Percentiles rank a stretch among this genome's conserved stretches.
Conservation (phyloP, 2,113 vertebrate species). For the Chiloscyllium plagiosum region DNA sequence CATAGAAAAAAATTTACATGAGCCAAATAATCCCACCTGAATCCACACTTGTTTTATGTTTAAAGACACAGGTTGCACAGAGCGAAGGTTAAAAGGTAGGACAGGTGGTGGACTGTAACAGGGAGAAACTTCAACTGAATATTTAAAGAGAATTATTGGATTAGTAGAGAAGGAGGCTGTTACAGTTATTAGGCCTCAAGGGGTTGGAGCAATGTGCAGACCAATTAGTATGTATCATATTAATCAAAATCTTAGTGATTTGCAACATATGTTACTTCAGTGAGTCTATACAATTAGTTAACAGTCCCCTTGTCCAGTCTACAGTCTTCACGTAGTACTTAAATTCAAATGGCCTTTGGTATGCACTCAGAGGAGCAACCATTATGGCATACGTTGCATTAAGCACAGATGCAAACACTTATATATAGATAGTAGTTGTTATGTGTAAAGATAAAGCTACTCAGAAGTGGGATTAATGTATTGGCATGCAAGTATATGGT, state of each 20-base stretch:
- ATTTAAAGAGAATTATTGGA: neutral
- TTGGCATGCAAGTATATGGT: neutral
- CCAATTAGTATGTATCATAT: slow-evolving; percentile 1
- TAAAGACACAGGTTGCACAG: neutral
- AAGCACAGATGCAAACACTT: neutral
- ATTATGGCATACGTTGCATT: neutral
- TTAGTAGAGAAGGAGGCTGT: neutral
- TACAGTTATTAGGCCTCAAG: slow-evolving; percentile 7
- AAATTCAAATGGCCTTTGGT: neutral
- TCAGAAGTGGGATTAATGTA: neutral
- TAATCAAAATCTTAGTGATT: slow-evolving; percentile 18
- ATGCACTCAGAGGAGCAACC: neutral
- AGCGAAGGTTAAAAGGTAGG: neutral
- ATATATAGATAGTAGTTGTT: neutral
- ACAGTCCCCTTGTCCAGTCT: neutral
- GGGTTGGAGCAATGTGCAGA: neutral
- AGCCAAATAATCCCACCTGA: neutral
- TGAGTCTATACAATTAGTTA: slow-evolving; percentile 20
- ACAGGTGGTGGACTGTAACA: neutral
- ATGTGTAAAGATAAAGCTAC: too few species aligned
- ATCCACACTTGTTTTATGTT: neutral
- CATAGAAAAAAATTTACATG: neutral
- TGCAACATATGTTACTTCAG: neutral
- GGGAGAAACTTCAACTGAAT: neutral
- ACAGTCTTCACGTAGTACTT: neutral